These are phyloP conservation scores for Desmophyllum pertusum DNA, from an alignment of 92 coral and sea anemone species.

Conservation along the genomic window DNA sequence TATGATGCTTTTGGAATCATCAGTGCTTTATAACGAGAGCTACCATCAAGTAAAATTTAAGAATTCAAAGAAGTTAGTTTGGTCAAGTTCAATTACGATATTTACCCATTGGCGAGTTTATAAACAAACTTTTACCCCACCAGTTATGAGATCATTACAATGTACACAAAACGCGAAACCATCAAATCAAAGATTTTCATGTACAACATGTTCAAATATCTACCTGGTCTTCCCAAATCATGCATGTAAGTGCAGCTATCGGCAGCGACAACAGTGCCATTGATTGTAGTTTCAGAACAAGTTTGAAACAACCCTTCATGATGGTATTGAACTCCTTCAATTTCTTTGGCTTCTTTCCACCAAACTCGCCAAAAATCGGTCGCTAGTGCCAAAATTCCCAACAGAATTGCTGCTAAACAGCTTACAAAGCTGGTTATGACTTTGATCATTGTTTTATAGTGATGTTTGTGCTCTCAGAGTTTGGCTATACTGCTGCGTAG, in stretches of 20 bases:
- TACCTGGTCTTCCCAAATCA: conserved; percentile 49
- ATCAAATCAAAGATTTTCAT: neutral
- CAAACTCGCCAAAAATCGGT: conserved; percentile 88
- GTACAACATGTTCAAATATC: neutral
- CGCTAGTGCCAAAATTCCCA: conserved; percentile 86
- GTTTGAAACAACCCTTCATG: conserved; percentile 86
- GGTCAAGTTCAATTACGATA: too few relatives aligned
- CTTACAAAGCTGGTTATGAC: conserved; percentile 80
- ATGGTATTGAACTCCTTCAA: conserved; percentile 56
- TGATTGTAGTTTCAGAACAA: conserved; percentile 62
- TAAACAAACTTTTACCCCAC: conserved; percentile 4
- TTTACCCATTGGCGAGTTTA: neutral
- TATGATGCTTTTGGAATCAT: neutral
- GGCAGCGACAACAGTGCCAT: conserved; percentile 56
- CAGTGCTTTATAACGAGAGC: neutral
- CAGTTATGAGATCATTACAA: neutral
- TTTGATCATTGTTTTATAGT: conserved; percentile 70
- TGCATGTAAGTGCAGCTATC: conserved; percentile 54
- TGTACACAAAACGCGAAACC: neutral
- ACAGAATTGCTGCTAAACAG: conserved; percentile 76
- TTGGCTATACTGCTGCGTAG: neutral
- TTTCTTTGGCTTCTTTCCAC: conserved; percentile 70
- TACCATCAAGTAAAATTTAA: neutral
- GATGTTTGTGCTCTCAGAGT: neutral
- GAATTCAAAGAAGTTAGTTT: neutral